Conservation (phyloP, 2,888 invertebrate species). For the Chloromyia formosa region DNA sequence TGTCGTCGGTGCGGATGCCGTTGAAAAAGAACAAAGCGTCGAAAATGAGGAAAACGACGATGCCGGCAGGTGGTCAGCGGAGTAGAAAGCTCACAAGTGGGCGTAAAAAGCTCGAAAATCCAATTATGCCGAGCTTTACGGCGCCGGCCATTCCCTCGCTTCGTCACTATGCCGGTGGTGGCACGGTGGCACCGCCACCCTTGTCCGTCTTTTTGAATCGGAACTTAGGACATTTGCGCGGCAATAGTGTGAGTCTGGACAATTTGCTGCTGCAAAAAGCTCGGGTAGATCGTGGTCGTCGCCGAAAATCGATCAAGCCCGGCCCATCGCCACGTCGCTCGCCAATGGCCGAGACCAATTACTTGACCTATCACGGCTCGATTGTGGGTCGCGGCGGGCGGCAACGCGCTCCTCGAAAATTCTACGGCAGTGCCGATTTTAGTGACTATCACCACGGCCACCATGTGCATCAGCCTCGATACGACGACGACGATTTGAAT, state of each 20-base stretch:
- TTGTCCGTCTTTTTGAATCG: not conserved
- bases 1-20: not conserved
- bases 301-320: not conserved
- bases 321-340: too few relatives aligned
- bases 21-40: not conserved
- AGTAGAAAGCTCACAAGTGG: not conserved
- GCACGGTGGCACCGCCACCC: not conserved
- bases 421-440: conserved; percentile 20
- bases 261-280: conserved; percentile 28
- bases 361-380: conserved; percentile 46
- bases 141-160: not conserved
- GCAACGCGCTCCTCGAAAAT: not conserved
- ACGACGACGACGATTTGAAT: conserved; percentile 24
- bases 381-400: not conserved
- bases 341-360: conserved; percentile 13
- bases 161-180: not conserved
- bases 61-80: too few relatives aligned
- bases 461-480: not conserved
- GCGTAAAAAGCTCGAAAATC: not conserved
- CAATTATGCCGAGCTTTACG: not conserved
- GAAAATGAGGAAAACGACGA: not conserved
- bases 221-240: conserved; percentile 2
- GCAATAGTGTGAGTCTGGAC: conserved; percentile 42
- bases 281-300: not conserved
- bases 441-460: conserved; percentile 1